phyloP scores from a whole-genome alignment of 2,888 invertebrate genomes.

The Acanthopleura granulata region DNA sequence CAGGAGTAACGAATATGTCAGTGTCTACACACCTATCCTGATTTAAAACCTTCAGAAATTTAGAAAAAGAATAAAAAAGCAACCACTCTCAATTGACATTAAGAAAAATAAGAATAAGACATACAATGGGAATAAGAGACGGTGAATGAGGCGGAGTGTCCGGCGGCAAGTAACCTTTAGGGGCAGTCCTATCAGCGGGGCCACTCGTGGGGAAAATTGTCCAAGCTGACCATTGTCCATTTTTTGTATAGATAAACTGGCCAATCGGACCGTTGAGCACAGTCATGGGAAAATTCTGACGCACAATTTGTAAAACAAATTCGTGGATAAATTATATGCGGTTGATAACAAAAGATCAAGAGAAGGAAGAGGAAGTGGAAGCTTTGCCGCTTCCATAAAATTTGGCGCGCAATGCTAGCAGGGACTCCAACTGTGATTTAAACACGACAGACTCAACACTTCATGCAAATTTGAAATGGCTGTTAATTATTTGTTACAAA shows the following conservation, averaged over 20 bases:
- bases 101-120: conserved; percentile 11
- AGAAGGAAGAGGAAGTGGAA: too few species aligned
- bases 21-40: conserved; percentile 13
- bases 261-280: not conserved
- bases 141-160: not conserved
- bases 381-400: too few species aligned
- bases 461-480: too few species aligned
- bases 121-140: not conserved
- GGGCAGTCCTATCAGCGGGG: not conserved
- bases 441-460: too few species aligned
- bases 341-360: not conserved
- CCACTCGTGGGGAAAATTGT: conserved; percentile 18
- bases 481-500: too few species aligned
- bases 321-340: not conserved
- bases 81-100: conserved; percentile 8
- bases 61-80: conserved; percentile 6
- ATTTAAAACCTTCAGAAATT: conserved; percentile 9
- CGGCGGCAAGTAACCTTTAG: conserved; percentile 13
- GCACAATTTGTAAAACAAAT: conserved; percentile 9
- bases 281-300: not conserved
- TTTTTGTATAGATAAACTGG: conserved; percentile 9
- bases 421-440: too few species aligned
- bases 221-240: conserved; percentile 8
- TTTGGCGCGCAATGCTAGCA: too few species aligned
- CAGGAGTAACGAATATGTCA: not conserved